A percentile compares a stretch with the other conserved stretches of the same genome.
These are phyloP conservation scores for Ctena decussata DNA, from an alignment of 2,888 invertebrate genomes.

Conservation along the genomic window DNA sequence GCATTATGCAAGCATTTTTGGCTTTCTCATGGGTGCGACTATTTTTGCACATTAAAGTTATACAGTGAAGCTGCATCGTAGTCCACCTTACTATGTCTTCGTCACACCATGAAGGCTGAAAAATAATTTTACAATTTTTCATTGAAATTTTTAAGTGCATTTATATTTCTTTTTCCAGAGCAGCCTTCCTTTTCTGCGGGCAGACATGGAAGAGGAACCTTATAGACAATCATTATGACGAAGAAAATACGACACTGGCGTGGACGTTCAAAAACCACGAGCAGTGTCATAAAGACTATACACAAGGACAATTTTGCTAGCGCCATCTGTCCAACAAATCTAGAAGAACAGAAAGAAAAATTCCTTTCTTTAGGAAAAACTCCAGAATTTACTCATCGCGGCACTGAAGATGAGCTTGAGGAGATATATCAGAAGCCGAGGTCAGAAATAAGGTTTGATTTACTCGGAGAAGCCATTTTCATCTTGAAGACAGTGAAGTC, in stretches of 20 bases:
- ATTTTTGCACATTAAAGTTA: no score
- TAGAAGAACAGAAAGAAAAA: conserved; percentile 82
- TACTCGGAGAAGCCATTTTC: conserved; percentile 79
- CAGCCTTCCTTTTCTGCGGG: neutral
- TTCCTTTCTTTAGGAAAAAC: conserved; percentile 82
- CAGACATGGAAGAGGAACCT: neutral
- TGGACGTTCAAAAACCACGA: conserved; percentile 53
- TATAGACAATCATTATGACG: conserved; percentile 41
- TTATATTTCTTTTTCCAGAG: no score
- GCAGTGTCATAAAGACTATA: conserved; percentile 63
- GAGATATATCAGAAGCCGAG: conserved; percentile 74
- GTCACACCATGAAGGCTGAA: no score
- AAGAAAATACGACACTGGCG: conserved; percentile 64
- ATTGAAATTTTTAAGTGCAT: no score
- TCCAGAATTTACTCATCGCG: conserved; percentile 79
- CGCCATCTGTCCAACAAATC: conserved; percentile 81
- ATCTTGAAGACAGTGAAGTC: conserved; percentile 81
- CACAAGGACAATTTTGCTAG: conserved; percentile 68
- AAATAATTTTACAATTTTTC: no score
- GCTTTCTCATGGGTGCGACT: no score
- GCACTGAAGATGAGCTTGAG: conserved; percentile 72
- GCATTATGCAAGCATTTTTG: no score
- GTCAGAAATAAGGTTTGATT: conserved; percentile 82
- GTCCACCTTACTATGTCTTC: no score
- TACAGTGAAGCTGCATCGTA: no score